Percentiles rank a stretch among this genome's conserved stretches.
Conservation (phyloP, 2,888 invertebrate genomes). For the Limnephilus auricula region DNA sequence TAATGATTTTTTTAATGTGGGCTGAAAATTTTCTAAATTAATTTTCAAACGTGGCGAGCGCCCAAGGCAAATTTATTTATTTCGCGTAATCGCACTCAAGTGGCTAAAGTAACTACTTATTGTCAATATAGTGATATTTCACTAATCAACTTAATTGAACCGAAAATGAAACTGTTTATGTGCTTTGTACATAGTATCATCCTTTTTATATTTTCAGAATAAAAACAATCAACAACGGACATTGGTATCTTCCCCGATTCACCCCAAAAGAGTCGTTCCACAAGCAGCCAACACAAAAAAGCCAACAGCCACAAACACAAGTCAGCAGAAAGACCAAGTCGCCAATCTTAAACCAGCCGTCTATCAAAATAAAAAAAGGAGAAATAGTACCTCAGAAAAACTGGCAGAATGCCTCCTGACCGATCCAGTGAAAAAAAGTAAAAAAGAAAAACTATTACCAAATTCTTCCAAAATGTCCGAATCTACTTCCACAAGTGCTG, state of each 20-base stretch:
- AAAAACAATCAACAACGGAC: slow-evolving; percentile 50
- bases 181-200: neutral
- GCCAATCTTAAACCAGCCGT: slow-evolving; percentile 38
- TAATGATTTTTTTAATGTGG: too few species aligned
- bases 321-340: slow-evolving; percentile 36
- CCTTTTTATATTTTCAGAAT: slow-evolving; percentile 41
- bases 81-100: too few species aligned
- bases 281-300: slow-evolving; percentile 52
- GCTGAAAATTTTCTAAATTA: too few species aligned
- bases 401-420: slow-evolving; percentile 33
- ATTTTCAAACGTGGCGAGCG: too few species aligned
- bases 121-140: too few species aligned
- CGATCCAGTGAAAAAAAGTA: slow-evolving; percentile 72
- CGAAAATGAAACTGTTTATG: neutral
- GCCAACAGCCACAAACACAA: slow-evolving; percentile 42
- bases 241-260: slow-evolving; percentile 11
- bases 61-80: too few species aligned
- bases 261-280: slow-evolving; percentile 42
- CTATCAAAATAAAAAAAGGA: slow-evolving; percentile 71
- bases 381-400: slow-evolving; percentile 75
- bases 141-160: too few species aligned
- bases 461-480: slow-evolving; percentile 67
- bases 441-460: slow-evolving; percentile 72
- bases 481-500: slow-evolving; percentile 44
- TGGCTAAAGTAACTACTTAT: too few species aligned